Percentiles rank a stretch among this genome's conserved stretches.
Conservation (phyloP, 2,113 vertebrate genomes). For the Agelaius tricolor region DNA sequence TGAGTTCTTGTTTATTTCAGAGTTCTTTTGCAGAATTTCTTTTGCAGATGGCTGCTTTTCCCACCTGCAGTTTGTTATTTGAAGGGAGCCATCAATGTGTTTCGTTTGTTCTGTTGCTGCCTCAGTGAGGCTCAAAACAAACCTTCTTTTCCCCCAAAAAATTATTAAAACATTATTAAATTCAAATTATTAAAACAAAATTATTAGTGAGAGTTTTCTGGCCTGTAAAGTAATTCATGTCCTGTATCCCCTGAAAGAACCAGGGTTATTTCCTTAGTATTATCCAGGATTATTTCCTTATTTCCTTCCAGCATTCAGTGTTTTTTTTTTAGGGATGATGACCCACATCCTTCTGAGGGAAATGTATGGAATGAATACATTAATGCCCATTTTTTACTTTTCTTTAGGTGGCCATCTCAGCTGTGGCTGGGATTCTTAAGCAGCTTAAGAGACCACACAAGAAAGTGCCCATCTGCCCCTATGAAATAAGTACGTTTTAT, state of each 20-base stretch:
- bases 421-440: constrained; percentile 93
- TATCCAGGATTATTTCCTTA: not conserved
- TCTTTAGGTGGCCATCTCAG: constrained; percentile 93
- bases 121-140: not conserved
- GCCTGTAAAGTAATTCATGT: not conserved
- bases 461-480: constrained; percentile 87
- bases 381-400: not conserved
- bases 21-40: not conserved
- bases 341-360: not conserved
- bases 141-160: not conserved
- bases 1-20: not conserved
- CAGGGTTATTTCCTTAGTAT: not conserved
- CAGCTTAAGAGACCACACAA: constrained; percentile 92
- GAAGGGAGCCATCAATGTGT: not conserved
- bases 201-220: not conserved
- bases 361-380: not conserved
- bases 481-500: constrained; percentile 83
- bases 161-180: not conserved
- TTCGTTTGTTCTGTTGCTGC: not conserved
- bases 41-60: not conserved
- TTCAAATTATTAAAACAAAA: not conserved
- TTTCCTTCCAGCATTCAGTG: not conserved
- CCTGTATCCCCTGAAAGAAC: not conserved
- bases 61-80: not conserved
- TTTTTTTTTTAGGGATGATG: not conserved